Evolutionary conservation across 2,797 vertebrate species (phyloP), one percentile per base, ranked within the genome.

Genomic region (Ptychadena robeensis): DNA sequence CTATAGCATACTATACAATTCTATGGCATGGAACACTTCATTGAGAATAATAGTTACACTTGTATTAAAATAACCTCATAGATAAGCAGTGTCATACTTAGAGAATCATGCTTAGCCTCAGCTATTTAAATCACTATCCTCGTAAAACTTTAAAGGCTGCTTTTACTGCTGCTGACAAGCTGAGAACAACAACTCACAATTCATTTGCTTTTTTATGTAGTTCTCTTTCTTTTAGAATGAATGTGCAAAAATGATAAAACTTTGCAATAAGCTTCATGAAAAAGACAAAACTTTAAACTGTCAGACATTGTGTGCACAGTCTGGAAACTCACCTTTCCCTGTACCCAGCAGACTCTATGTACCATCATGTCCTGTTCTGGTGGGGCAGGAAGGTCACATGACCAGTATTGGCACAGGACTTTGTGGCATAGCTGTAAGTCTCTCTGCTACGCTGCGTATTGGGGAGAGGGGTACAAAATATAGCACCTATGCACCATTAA

Each of bases 121-220:
- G 65, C n/a, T 61, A n/a, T 53, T 53, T 53, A 61, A 61, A 44
- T 40, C 11, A 67, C 65, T 37, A 66, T 81, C 57, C 61, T 25
- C 69, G 64, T 81, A 81, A 81, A 81, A 66, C n/a, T 14, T 72
- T 65, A 35, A n/a, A 35, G 66, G 59, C 53, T 73, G 59, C 63
- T 66, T 34, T 81, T 61, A 53, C 61, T 53, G 14, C 22, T 18
- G 37, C 28, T 71, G 67, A 40, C 48, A 63, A 59, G n/a, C 34
- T 9, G 35, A 34, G 32, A 71, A 31, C 67, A 80, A 53, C 53
- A 80, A 30, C 32, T 69, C 32, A 59, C 66, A 37, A 15, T n/a
- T 79, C 44, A 79, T 79, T 25, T 69, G 53, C 28, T 79, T 32
- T 70, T 61, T 53, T 25, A 18, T 31, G 27, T 63, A 59, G 25